phyloP scores from a whole-genome alignment of 2,113 vertebrate genomes.

The Progne subis region DNA sequence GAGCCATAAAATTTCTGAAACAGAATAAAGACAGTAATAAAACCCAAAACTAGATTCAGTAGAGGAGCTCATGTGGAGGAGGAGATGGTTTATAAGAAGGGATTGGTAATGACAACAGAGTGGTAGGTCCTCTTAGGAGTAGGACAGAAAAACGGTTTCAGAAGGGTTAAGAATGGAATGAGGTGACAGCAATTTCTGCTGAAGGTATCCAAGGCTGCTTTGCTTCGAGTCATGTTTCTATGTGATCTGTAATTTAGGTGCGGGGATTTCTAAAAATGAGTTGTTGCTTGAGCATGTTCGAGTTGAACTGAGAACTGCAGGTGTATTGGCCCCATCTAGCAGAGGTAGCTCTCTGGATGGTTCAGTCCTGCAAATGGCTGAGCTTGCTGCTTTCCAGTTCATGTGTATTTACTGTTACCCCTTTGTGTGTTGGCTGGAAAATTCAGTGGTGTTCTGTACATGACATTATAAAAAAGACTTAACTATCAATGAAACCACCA shows the following conservation, averaged over 20 bases:
- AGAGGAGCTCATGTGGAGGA: neutral
- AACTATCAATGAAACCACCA: neutral
- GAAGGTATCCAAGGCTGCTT: neutral
- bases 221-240: neutral
- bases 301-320: neutral
- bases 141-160: neutral
- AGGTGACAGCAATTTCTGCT: neutral
- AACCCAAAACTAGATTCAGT: neutral
- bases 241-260: neutral
- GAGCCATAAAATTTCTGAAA: neutral
- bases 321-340: neutral
- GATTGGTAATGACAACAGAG: neutral
- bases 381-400: neutral
- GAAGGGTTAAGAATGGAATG: neutral
- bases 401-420: fast-evolving
- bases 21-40: neutral
- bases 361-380: neutral
- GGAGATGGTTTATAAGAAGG: neutral
- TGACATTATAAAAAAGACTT: neutral
- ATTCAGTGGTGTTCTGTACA: neutral
- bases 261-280: neutral
- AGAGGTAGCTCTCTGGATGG: neutral
- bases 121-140: neutral
- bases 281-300: neutral
- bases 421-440: neutral